These are phyloP conservation scores for Macrocentrus cingulum DNA, from an alignment of 1,140 invertebrate genomes.

Conservation along the genomic window DNA sequence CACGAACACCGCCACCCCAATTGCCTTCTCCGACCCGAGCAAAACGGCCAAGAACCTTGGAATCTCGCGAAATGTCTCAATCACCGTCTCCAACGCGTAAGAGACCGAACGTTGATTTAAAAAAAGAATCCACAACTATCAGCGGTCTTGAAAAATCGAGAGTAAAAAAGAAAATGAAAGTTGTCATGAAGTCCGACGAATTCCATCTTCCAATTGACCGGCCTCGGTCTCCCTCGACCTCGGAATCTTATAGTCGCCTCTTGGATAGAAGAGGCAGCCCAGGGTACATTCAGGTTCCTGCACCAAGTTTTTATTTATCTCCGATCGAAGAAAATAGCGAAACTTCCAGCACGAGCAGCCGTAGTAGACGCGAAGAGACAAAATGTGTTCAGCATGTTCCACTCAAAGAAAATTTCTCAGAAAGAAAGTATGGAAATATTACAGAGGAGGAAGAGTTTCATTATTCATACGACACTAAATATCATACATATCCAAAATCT, in stretches of 20 bases:
- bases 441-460: slow-evolving; percentile 14
- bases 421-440: neutral
- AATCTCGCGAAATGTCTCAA: slow-evolving; percentile 17
- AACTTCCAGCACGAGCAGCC: slow-evolving; percentile 56
- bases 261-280: slow-evolving; percentile 13
- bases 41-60: slow-evolving; percentile 25
- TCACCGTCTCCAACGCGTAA: slow-evolving; percentile 26
- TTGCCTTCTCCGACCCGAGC: slow-evolving; percentile 36
- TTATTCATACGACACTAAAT: slow-evolving; percentile 44
- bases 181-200: slow-evolving; percentile 24
- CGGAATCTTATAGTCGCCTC: slow-evolving; percentile 4
- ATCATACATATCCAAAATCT: slow-evolving; percentile 62
- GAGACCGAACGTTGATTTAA: neutral
- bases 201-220: slow-evolving; percentile 40
- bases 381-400: neutral
- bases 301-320: slow-evolving; percentile 52
- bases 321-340: slow-evolving; percentile 66
- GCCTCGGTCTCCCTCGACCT: neutral
- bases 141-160: slow-evolving; percentile 3
- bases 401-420: neutral
- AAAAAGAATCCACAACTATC: slow-evolving; percentile 11
- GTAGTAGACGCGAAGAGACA: slow-evolving; percentile 31
- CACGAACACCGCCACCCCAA: slow-evolving; percentile 7
- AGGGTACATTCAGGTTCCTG: slow-evolving; percentile 24
- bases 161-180: slow-evolving; percentile 29